These are phyloP conservation scores for Oophaga sylvatica DNA, from an alignment of 2,797 vertebrate species.

Conservation along the genomic window DNA sequence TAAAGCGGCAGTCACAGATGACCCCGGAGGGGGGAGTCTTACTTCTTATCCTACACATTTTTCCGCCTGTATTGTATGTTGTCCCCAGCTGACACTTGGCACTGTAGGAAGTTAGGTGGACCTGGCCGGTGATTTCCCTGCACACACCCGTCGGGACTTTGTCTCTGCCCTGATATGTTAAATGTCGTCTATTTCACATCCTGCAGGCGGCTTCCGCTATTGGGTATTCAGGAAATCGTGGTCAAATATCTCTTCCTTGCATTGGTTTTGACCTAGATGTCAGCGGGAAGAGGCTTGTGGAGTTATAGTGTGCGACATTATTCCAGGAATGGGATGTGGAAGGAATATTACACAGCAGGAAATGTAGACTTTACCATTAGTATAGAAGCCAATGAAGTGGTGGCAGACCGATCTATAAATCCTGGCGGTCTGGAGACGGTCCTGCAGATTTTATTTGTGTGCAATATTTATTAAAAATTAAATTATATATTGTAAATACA, in stretches of 20 bases:
- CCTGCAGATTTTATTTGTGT: neutral
- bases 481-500: too few species aligned
- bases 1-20: neutral
- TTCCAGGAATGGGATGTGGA: neutral
- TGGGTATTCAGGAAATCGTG: constrained; percentile 70
- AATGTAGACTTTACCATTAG: too few species aligned
- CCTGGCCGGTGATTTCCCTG: constrained; percentile 72
- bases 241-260: constrained; percentile 63
- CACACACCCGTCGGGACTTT: constrained; percentile 70
- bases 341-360: neutral
- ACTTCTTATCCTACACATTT: constrained; percentile 2
- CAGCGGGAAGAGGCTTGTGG: constrained; percentile 51
- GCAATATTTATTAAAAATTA: neutral
- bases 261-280: constrained; percentile 61
- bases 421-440: neutral
- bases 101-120: constrained; percentile 66
- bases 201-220: constrained; percentile 78
- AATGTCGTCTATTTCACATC: constrained; percentile 71
- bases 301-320: neutral
- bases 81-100: constrained; percentile 49
- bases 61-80: constrained; percentile 1
- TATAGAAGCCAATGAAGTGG: too few species aligned
- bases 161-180: constrained; percentile 66
- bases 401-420: neutral
- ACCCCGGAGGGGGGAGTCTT: constrained; percentile 14